Evolutionary conservation across 2,113 vertebrate genomes (phyloP).

Genomic region (Megaleporinus macrocephalus): DNA sequence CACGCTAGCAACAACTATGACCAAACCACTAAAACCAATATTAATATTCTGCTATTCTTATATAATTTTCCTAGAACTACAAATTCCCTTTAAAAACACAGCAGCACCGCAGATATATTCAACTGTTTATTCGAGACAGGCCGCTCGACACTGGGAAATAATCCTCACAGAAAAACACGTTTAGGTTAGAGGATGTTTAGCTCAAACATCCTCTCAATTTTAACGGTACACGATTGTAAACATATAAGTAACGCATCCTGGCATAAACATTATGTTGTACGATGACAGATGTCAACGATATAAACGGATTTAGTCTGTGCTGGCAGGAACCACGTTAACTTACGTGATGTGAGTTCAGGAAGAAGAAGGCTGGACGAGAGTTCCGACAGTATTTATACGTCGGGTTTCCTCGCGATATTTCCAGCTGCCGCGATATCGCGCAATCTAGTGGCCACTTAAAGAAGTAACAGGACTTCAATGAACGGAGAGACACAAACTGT

Average conservation of each 20-base stretch:
- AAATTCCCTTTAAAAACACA: no score
- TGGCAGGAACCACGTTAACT: accelerated
- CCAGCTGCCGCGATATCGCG: background rate
- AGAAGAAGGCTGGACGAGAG: constrained; percentile 70
- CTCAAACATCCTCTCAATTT: background rate
- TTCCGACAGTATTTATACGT: constrained; percentile 50
- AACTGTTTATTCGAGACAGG: background rate
- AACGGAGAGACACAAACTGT: background rate
- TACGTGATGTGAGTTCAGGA: constrained; percentile 79
- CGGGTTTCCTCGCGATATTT: constrained; percentile 71
- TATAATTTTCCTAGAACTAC: no score
- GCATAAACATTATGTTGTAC: accelerated
- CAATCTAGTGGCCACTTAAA: background rate
- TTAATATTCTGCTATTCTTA: no score
- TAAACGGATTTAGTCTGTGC: background rate
- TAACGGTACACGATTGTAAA: background rate
- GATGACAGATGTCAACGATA: constrained; percentile 62
- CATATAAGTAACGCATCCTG: accelerated
- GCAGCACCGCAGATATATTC: no score
- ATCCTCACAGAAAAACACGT: background rate
- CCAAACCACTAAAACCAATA: no score
- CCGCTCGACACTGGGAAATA: background rate
- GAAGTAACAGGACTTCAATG: background rate
- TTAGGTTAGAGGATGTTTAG: no score
- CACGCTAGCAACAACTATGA: background rate